Evolutionary conservation across 2,888 invertebrate genomes (phyloP).

Genomic region (Rhorus exstirpatorius): DNA sequence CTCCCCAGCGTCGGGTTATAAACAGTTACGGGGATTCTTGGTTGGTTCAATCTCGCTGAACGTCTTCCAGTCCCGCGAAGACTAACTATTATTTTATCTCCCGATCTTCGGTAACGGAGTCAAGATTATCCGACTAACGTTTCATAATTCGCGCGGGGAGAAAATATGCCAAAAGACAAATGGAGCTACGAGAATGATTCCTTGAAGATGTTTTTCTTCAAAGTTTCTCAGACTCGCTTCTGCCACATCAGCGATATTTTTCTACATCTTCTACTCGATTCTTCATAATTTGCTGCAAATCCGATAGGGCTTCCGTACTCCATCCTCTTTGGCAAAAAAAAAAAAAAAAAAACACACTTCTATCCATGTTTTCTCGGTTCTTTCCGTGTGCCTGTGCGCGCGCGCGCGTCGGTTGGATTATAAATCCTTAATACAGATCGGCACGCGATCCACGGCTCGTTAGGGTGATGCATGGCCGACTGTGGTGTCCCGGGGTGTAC

Average conservation of each 20-base stretch:
- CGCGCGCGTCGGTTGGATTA: slow-evolving; percentile 80
- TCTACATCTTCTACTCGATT: not conserved
- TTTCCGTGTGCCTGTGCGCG: slow-evolving; percentile 1
- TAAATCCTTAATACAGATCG: slow-evolving; percentile 86
- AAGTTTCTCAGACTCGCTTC: not conserved
- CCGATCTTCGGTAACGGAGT: not conserved
- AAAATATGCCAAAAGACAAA: not conserved
- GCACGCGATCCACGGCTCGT: slow-evolving; percentile 86
- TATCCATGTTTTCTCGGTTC: not conserved
- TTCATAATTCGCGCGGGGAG: no score
- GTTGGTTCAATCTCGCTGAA: slow-evolving; percentile 6
- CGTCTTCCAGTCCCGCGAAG: not conserved
- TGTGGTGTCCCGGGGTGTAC: slow-evolving; percentile 84
- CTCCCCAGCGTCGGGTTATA: not conserved
- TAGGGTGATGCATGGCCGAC: slow-evolving; percentile 85
- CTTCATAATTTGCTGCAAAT: not conserved
- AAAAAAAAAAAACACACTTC: not conserved
- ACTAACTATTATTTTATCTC: not conserved
- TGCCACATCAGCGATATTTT: not conserved
- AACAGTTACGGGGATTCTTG: slow-evolving; percentile 1
- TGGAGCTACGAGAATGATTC: not conserved
- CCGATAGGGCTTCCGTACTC: not conserved
- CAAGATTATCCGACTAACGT: no score
- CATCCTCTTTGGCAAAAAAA: not conserved
- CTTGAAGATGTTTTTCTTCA: no score